phyloP scores from a whole-genome alignment of 2,113 vertebrate species.

The Atractosteus spatula region DNA sequence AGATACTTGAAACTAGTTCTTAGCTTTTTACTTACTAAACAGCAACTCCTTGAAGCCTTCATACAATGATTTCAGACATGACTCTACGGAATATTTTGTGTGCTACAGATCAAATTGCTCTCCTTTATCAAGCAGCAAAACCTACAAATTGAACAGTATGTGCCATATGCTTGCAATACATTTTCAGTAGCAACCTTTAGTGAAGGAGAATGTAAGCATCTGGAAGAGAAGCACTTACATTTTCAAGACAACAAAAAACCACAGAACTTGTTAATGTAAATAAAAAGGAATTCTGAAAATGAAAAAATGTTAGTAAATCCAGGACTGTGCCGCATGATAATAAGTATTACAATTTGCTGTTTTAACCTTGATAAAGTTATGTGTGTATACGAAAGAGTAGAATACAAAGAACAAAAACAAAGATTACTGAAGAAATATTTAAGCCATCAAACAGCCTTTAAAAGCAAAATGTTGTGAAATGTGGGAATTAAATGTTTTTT shows the following conservation, averaged over 20 bases:
- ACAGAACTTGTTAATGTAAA: slow-evolving; percentile 6
- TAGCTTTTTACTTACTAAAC: background rate
- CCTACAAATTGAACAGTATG: slow-evolving; percentile 21
- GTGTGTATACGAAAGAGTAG: no score
- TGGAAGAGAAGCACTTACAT: slow-evolving; percentile 39
- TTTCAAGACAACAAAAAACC: slow-evolving; percentile 35
- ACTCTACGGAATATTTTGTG: slow-evolving; percentile 2
- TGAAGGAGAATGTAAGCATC: slow-evolving; percentile 30
- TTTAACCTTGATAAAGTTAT: no score
- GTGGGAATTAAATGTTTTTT: no score
- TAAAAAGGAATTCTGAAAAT: background rate
- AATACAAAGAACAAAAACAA: no score
- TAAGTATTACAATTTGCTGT: no score
- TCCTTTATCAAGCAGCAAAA: slow-evolving; percentile 15
- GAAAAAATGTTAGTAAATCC: no score
- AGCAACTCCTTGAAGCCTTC: background rate
- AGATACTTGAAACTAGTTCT: background rate
- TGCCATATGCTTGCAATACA: slow-evolving; percentile 26
- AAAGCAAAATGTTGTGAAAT: no score
- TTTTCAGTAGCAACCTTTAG: slow-evolving; percentile 28
- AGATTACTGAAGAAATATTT: no score
- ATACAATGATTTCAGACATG: background rate
- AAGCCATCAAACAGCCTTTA: no score
- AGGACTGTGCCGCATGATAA: no score
- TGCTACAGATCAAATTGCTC: slow-evolving; percentile 8